Conservation (phyloP, 2,888 invertebrate species). For the Eupithecia centaureata region DNA sequence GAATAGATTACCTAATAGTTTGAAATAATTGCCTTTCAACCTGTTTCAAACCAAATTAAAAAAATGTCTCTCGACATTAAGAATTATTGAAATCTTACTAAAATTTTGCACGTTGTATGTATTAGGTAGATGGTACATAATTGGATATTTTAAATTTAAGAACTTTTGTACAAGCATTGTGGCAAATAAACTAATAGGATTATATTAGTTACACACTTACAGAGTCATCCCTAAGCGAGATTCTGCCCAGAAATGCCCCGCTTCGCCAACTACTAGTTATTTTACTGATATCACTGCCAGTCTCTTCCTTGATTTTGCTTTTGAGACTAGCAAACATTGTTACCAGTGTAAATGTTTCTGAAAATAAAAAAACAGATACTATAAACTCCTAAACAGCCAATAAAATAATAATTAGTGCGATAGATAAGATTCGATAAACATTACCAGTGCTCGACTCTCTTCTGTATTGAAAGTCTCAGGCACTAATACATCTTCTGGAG, state of each 20-base stretch:
- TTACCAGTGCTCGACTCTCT: conserved; percentile 17
- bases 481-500: conserved; percentile 1
- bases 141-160: no score
- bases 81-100: no score
- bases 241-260: conserved; percentile 80
- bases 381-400: conserved; percentile 1
- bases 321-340: conserved; percentile 94
- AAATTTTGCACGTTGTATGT: no score
- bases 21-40: background rate
- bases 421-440: conserved; percentile 23
- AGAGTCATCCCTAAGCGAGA: conserved; percentile 78
- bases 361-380: conserved; percentile 12
- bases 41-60: background rate
- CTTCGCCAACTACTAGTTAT: conserved; percentile 78
- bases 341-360: conserved; percentile 41
- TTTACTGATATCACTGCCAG: conserved; percentile 89
- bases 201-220: no score
- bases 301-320: conserved; percentile 95
- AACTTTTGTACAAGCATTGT: no score
- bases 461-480: background rate
- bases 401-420: conserved; percentile 17
- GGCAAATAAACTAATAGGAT: no score
- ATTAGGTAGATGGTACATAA: no score
- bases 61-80: no score
- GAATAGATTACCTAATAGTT: no score